phyloP scores from a whole-genome alignment of 2,113 vertebrate genomes.

The Xenus cinereus region DNA sequence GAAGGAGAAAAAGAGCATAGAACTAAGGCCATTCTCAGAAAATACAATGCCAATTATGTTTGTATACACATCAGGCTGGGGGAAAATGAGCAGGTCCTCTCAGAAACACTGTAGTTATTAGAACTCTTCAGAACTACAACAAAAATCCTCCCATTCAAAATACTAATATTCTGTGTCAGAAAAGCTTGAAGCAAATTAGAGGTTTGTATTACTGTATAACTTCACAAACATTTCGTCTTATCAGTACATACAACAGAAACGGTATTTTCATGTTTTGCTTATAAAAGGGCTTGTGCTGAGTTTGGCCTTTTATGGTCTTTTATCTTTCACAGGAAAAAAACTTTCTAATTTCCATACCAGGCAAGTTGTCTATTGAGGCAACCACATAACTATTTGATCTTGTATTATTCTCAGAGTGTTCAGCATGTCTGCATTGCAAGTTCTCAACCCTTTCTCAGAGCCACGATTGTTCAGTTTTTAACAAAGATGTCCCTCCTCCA shows the following conservation, averaged over 20 bases:
- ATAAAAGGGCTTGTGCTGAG: neutral
- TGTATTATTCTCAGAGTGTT: neutral
- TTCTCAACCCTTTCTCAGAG: neutral
- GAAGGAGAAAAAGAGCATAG: neutral
- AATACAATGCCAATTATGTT: neutral
- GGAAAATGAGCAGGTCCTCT: neutral
- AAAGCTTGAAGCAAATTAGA: neutral
- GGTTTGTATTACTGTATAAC: neutral
- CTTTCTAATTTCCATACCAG: neutral
- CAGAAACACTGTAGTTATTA: neutral
- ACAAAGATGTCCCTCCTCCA: neutral
- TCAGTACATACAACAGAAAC: neutral
- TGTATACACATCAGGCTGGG: neutral
- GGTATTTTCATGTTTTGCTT: neutral
- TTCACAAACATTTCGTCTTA: neutral
- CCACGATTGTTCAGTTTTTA: neutral
- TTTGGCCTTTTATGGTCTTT: slow-evolving; percentile 27
- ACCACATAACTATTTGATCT: neutral
- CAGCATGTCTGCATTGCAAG: neutral
- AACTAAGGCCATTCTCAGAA: neutral
- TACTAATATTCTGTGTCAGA: neutral
- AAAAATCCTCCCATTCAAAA: neutral
- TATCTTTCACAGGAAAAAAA: neutral
- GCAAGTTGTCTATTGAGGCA: neutral
- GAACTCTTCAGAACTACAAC: neutral